phyloP scores from a whole-genome alignment of 2,888 invertebrate species.

The Mimas tiliae region DNA sequence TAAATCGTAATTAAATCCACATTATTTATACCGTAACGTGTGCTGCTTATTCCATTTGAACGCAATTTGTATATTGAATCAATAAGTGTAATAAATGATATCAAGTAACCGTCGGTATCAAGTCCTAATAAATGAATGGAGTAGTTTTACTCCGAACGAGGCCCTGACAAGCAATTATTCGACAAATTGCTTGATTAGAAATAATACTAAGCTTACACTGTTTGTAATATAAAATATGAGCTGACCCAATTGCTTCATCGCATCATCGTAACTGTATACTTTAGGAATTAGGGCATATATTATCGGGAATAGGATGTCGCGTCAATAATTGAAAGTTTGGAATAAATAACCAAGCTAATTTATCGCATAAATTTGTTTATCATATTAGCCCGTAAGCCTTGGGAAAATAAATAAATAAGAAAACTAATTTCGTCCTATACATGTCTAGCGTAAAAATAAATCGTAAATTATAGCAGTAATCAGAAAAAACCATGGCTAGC shows the following conservation, averaged over 20 bases:
- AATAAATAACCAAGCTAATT: too few species aligned
- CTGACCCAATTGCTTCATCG: not conserved
- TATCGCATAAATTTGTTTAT: too few species aligned
- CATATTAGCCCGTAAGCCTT: too few species aligned
- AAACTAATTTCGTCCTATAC: too few species aligned
- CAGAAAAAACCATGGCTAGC: too few species aligned
- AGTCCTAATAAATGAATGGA: not conserved
- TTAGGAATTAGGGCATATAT: not conserved
- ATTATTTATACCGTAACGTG: not conserved
- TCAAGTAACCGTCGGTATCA: not conserved
- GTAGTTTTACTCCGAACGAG: conserved; percentile 22
- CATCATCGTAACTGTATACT: not conserved
- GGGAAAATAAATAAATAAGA: too few species aligned
- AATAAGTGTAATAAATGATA: not conserved
- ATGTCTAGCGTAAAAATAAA: too few species aligned
- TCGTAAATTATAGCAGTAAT: too few species aligned
- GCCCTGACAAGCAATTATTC: conserved; percentile 21
- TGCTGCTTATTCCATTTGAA: not conserved
- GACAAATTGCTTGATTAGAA: conserved; percentile 30
- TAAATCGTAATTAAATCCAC: too few species aligned
- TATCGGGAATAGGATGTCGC: not conserved
- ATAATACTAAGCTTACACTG: not conserved
- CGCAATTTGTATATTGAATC: not conserved
- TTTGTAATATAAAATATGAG: not conserved
- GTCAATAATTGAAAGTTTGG: too few species aligned